A percentile compares a stretch with the other conserved stretches of the same genome.
phyloP scores from a whole-genome alignment of 2,113 vertebrate species.

The Elachura formosa region DNA sequence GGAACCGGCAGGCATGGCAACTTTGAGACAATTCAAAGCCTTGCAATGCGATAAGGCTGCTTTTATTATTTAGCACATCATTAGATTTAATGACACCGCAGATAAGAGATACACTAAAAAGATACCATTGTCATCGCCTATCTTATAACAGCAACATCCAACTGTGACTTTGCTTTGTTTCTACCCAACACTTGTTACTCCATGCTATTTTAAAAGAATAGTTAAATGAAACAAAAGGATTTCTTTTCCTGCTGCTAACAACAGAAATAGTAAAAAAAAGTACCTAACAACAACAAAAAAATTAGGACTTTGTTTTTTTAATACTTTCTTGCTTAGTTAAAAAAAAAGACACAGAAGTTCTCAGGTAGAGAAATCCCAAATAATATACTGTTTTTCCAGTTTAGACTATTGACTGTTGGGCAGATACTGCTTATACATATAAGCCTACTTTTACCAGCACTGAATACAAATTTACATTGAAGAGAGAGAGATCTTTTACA shows the following conservation, averaged over 20 bases:
- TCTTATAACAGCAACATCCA: constrained; percentile 46
- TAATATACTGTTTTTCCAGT: background rate
- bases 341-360: background rate
- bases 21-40: constrained; percentile 27
- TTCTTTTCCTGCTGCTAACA: background rate
- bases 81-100: constrained; percentile 54
- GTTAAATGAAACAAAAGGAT: background rate
- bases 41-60: constrained; percentile 24
- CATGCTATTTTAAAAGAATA: background rate
- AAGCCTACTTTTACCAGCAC: background rate
- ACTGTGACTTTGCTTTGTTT: constrained; percentile 35
- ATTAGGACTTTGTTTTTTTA: background rate
- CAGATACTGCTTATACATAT: background rate
- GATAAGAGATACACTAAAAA: constrained; percentile 58
- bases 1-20: background rate
- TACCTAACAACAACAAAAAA: background rate
- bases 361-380: background rate
- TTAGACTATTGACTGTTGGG: background rate
- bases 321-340: background rate
- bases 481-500: background rate
- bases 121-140: constrained; percentile 59
- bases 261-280: background rate
- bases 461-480: background rate
- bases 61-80: constrained; percentile 59
- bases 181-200: background rate